Base-by-base conservation (phyloP, 1,140 invertebrate genomes). In the Aphidius gifuensis region DNA sequence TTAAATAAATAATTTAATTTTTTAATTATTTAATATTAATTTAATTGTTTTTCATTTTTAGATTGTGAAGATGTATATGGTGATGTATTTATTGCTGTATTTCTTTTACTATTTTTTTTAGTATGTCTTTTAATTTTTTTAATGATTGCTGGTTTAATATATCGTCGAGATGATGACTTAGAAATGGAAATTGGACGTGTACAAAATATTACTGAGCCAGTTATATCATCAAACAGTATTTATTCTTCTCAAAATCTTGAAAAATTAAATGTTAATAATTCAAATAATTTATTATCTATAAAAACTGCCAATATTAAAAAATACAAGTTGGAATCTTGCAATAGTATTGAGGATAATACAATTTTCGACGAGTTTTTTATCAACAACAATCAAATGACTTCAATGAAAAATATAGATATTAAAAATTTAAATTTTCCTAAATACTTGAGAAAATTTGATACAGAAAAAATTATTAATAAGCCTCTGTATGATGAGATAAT, bases 401-500 rank as follows among this genome's bases (percentile, higher is more conserved):
- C 83, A 0, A 65, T 88, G 46, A 94, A 94, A 74, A 94, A 94
- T 72, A 85, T 86, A 69, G 91, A 92, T 66, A 92, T 92, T 0
- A 92, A 94, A 1, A 94, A 92, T 68, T 69, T 80, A 7, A 86
- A 86, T 71, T 83, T 95, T 7, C 95, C 94, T 71, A 87, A 93
- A 62, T 89, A 86, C 67, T 89, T 92, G 62, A 89, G 91, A 48
- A 87, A 89, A 65, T 80, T 87, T 51, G 85, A 87, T 47, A 84
- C 87, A 54, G 86, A 88, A 58, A 89, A 87, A 68, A 16, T 16
- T 16, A 71, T 87, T 44, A n/a, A 40, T 9, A 92, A 94, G 66
- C 93, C 95, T 74, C 86, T 95, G 1, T 96, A 96, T 71, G 92
- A 94, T 76, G 93, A 96, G 80, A 94, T 96, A 61, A 94, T 94